Evolutionary conservation across 2,797 vertebrate genomes (phyloP).

Genomic region (Nyctibius grandis): DNA sequence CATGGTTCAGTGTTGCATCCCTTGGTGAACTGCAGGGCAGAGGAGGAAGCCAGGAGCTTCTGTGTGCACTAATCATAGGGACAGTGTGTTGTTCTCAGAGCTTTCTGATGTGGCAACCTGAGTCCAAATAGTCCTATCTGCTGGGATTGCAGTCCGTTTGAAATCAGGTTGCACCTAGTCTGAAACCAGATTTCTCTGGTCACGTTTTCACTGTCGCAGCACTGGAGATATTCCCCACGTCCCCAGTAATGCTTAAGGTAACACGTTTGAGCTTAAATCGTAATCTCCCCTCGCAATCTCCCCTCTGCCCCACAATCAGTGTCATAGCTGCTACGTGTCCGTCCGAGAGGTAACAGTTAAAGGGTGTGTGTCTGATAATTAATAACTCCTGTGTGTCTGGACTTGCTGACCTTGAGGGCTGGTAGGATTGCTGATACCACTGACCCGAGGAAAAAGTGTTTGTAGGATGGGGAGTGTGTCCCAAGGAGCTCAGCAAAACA

Average conservation of each 20-base stretch:
- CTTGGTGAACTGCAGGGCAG: neutral
- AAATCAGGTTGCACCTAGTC: neutral
- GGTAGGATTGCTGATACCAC: neutral
- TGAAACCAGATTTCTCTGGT: neutral
- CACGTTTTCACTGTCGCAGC: neutral
- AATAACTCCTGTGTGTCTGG: neutral
- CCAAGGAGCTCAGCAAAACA: neutral
- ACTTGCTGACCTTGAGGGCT: neutral
- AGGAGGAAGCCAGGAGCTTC: neutral
- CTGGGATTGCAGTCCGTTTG: neutral
- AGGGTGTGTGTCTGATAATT: conserved; percentile 19
- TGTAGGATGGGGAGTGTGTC: neutral
- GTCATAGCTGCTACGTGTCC: conserved; percentile 1
- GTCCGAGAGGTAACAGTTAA: neutral
- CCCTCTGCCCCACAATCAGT: neutral
- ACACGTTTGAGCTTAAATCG: neutral
- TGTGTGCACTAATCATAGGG: fast-evolving
- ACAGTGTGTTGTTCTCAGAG: neutral
- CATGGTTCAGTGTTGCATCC: fast-evolving
- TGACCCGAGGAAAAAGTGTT: neutral
- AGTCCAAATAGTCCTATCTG: neutral
- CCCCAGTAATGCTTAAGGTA: neutral
- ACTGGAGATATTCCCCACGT: neutral
- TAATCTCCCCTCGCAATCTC: neutral
- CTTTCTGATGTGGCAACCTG: neutral